phyloP scores from a whole-genome alignment of 2,797 vertebrate species.

The Spondyliosoma cantharus region DNA sequence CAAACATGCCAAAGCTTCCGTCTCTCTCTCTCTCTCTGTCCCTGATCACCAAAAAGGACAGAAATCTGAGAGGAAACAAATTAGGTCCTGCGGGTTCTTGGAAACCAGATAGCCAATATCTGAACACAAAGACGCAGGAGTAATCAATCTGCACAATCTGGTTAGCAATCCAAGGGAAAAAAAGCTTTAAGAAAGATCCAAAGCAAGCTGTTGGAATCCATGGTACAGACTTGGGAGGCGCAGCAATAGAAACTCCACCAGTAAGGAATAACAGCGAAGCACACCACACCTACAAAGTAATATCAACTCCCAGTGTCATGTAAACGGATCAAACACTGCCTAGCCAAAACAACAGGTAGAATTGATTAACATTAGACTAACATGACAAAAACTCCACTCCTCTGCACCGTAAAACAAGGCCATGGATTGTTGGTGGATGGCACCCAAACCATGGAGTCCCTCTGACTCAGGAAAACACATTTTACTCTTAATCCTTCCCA shows the following conservation, averaged over 20 bases:
- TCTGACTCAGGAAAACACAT: constrained; percentile 79
- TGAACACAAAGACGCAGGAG: constrained; percentile 14
- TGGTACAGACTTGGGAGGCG: neutral
- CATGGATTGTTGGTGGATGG: constrained; percentile 26
- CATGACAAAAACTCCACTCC: constrained; percentile 26
- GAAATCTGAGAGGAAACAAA: constrained; percentile 59
- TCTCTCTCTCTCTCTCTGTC: constrained; percentile 5
- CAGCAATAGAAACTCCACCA: constrained; percentile 8
- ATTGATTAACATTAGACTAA: constrained; percentile 32
- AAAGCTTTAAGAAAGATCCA: constrained; percentile 41
- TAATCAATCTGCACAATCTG: constrained; percentile 55
- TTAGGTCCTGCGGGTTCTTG: constrained; percentile 17
- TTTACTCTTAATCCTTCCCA: constrained; percentile 77
- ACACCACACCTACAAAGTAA: constrained; percentile 44
- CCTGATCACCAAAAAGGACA: constrained; percentile 26
- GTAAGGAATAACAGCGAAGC: constrained; percentile 34
- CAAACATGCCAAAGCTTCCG: constrained; percentile 21
- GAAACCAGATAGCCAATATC: constrained; percentile 49
- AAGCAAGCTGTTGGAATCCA: constrained; percentile 31
- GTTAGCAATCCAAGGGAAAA: constrained; percentile 40
- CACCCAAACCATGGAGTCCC: constrained; percentile 43
- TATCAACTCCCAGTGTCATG: constrained; percentile 21
- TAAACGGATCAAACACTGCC: constrained; percentile 26
- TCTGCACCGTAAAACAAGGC: constrained; percentile 39
- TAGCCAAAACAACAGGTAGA: constrained; percentile 45